Base-by-base conservation (phyloP, 2,888 invertebrate genomes). In the Synergus japonicus region DNA sequence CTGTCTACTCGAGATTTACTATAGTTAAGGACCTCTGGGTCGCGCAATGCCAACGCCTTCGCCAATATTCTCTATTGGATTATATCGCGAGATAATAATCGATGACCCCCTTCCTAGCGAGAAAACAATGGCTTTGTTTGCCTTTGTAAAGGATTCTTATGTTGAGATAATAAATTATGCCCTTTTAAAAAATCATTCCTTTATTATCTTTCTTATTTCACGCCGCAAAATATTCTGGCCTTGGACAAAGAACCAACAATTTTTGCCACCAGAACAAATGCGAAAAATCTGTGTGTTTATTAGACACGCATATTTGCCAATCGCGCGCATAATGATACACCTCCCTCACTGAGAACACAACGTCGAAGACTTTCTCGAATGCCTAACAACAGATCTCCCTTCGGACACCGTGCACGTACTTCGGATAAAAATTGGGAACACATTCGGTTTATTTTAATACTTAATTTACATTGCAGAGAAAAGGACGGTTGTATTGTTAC, bases 281-380 rank as follows among this genome's bases (percentile, higher is more conserved):
- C 65, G 13, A 67, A 67, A 64, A 76, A 46, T 76, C n/a, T 81
- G 84, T 81, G 82, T 80, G 69, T 83, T 84, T 85, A 87, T 87
- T 87, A 87, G 86, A 82, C 83, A 86, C 86, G 87, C 86, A 86
- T 84, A 87, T 85, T 87, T 87, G 86, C 83, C 88, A 87, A 87
- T 83, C 86, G 85, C 80, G 82, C 84, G 49, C 76, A 76, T 87
- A 87, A 87, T 86, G 87, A 87, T 87, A 87, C 87, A 87, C 87
- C 86, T 87, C 86, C 81, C 54, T 73, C 73, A 73, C 73, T 37
- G 73, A 73, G 49, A 73, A 73, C 76, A 63, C 43, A 76, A 76
- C 76, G 67, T 73, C 60, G 64, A 73, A 73, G 73, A 73, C 73
- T 73, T 73, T 73, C 73, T 54, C 73, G 73, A 54, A 73, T 73